Evolutionary conservation across 2,113 vertebrate species (phyloP), one percentile per base, ranked within the genome.

Genomic region (Hepsetus odoe): DNA sequence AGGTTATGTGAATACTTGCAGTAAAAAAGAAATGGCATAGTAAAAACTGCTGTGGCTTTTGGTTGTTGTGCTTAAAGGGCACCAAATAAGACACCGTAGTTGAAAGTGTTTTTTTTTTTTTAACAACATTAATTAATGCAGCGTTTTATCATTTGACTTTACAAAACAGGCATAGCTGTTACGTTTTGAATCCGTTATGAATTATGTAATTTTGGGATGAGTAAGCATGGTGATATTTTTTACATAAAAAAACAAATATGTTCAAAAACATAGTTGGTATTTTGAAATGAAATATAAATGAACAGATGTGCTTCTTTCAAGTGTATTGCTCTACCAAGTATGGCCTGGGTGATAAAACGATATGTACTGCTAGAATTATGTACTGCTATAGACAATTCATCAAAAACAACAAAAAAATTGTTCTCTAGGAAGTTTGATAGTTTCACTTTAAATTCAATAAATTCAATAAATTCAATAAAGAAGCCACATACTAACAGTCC

Each of bases 281-380:
- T 53, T 44, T 20, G 79, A 79, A 76, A 44, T 80, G 44, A 62
- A 79, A 80, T 83, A 67, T 66, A 62, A 72, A 58, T 79, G 66
- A 74, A 33, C 51, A 79, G 81, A 58, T 74, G 42, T 28, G 56
- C 40, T 64, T 64, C 68, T 73, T 68, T 83, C 44, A 71, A 69
- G 62, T 65, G 66, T 42, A 58, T 38, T 18, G 26, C 67, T 79
- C 76, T 79, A 72, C 62, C 70, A 38, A 75, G 51, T 58, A 28
- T 69, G 69, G 32, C n/a, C n/a, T n/a, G n/a, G n/a, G n/a, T n/a
- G n/a, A n/a, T n/a, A n/a, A n/a, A n/a, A n/a, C n/a, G n/a, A n/a
- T n/a, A n/a, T n/a, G n/a, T n/a, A n/a, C n/a, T n/a, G n/a, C n/a
- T n/a, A n/a, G n/a, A n/a, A n/a, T n/a, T n/a, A n/a, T n/a, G n/a